These are phyloP conservation scores for Perizoma flavofasciatum DNA, from an alignment of 2,888 invertebrate genomes.

Conservation along the genomic window DNA sequence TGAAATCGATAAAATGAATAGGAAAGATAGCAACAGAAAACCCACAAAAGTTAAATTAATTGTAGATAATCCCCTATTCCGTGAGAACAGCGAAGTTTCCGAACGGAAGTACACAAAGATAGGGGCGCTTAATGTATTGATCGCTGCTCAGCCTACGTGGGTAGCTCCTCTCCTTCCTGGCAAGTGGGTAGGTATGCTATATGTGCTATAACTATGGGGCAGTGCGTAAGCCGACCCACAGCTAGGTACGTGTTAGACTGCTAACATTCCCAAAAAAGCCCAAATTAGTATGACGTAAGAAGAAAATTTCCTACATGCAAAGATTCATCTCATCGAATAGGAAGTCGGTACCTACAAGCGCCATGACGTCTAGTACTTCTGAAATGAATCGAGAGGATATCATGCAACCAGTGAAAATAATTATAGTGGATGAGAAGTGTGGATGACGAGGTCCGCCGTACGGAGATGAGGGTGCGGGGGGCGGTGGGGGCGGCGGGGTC, in stretches of 20 bases:
- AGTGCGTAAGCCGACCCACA: neutral
- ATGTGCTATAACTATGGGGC: neutral
- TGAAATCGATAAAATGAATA: conserved; percentile 16
- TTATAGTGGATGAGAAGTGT: conserved; percentile 39
- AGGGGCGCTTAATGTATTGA: conserved; percentile 33
- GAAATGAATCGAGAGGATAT: conserved; percentile 19
- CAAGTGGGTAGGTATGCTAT: conserved; percentile 6
- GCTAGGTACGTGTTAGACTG: neutral
- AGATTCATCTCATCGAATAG: neutral
- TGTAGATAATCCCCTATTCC: too few relatives aligned
- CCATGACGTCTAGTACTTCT: conserved; percentile 11
- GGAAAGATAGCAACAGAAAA: neutral
- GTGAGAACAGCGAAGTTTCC: neutral
- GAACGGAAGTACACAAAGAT: conserved; percentile 25
- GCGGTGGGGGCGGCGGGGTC: conserved; percentile 18
- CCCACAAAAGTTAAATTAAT: too few relatives aligned
- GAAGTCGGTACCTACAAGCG: conserved; percentile 9
- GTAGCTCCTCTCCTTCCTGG: conserved; percentile 15
- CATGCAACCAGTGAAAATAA: conserved; percentile 38
- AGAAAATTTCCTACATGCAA: neutral
- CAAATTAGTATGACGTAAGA: conserved; percentile 3
- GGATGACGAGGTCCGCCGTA: conserved; percentile 40
- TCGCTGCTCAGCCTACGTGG: conserved; percentile 30
- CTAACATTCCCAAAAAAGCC: neutral
- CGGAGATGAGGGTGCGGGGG: conserved; percentile 36